These are phyloP conservation scores for Hemicrepidius hirtus DNA, from an alignment of 2,888 invertebrate genomes.

Conservation along the genomic window DNA sequence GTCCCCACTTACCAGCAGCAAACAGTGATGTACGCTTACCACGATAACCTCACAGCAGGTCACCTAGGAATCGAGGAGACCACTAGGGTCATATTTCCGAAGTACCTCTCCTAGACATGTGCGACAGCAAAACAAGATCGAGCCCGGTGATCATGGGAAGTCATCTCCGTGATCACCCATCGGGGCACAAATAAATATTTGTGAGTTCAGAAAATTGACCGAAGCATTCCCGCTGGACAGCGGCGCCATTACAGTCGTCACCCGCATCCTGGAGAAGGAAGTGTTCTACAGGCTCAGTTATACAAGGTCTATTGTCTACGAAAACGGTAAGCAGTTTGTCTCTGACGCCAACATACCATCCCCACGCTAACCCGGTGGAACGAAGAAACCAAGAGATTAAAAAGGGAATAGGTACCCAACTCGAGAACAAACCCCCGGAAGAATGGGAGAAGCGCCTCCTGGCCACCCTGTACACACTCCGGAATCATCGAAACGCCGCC, in stretches of 20 bases:
- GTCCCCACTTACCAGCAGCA: background rate
- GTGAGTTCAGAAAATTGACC: constrained; percentile 24
- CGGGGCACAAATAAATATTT: constrained; percentile 39
- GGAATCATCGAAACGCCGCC: constrained; percentile 48
- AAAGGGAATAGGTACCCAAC: constrained; percentile 47
- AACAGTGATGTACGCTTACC: background rate
- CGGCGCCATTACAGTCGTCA: background rate
- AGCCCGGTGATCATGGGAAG: background rate
- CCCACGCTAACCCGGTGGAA: constrained; percentile 57
- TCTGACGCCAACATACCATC: constrained; percentile 56
- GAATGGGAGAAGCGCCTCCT: constrained; percentile 43
- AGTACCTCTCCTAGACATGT: background rate
- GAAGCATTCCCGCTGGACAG: too few relatives aligned
- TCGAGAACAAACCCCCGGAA: background rate
- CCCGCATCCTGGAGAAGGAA: constrained; percentile 43
- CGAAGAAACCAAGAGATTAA: constrained; percentile 59
- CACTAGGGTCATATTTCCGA: too few relatives aligned
- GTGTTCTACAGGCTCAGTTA: constrained; percentile 48
- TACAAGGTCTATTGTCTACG: constrained; percentile 39
- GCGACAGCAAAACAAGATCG: background rate
- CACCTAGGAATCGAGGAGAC: too few relatives aligned
- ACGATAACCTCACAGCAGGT: background rate
- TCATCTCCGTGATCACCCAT: constrained; percentile 1
- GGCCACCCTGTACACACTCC: constrained; percentile 25
- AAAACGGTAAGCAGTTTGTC: constrained; percentile 47